Evolutionary conservation across 2,797 vertebrate genomes (phyloP), one percentile per base, ranked within the genome.

Genomic region (Cirrhinus molitorella): DNA sequence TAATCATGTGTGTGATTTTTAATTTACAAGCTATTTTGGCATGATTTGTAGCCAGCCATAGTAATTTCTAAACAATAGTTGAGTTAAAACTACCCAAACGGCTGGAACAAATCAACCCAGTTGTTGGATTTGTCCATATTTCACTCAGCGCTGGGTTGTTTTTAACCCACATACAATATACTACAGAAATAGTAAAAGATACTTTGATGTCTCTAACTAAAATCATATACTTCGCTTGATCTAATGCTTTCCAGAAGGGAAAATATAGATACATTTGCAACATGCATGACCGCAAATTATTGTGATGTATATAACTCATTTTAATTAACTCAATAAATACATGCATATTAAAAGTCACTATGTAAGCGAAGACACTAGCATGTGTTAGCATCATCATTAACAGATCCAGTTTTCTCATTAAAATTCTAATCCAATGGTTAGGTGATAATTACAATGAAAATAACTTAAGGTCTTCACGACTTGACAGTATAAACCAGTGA

Each of bases 361-460:
- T 12, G 16, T 31, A 40, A 57, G 34, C 8, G 23, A 77, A 61
- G 63, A 65, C 13, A 16, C 34, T 51, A 34, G 19, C 45, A 47
- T 28, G 17, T 66, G 25, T 51, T 49, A 49, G 25, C 1, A 7
- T 79, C 25, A 67, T 79, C 45, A 25, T 28, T 21, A 80, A 23
- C 49, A 79, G 45, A 79, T 49, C 5, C n/a, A 17, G 34, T 19
- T 19, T 10, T 57, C 37, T 3, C 37, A 0, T 3, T 7, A 0
- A 61, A 75, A 77, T 31, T 23, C 9, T 19, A 83, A 77, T 14
- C 9, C 40, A 83, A 83, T 45, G 1, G 17, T 37, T 53, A 57
- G 63, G 51, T 67, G 19, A 71, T 71, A 78, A 83, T 83, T 70
- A 40, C 21, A 25, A 78, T 12, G 7, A 37, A 83, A 83, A 83